Evolutionary conservation across 2,888 invertebrate genomes (phyloP), one percentile per base, ranked within the genome.

Genomic region (Apamea anceps): DNA sequence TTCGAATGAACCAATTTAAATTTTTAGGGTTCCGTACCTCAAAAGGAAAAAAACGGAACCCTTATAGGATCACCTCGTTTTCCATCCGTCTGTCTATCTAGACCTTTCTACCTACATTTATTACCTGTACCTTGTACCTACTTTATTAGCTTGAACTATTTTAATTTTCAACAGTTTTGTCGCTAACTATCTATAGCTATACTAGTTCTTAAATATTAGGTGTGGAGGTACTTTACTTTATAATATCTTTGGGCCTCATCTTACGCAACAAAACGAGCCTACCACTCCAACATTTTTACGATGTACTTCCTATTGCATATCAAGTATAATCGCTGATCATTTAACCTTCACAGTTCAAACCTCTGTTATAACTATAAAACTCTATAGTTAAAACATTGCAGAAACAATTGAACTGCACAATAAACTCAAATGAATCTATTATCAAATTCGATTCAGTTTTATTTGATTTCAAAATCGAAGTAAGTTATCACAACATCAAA

Each of bases 271-370:
- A 15, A 42, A 68, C 32, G 1, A 15, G 18, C 28, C 37, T 18
- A 51, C 8, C 28, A 32, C 18, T 15, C 68, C 32, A 54, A 37
- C 8, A 48, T 51, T 45, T 75, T 74, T 67, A 84, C 15, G 57
- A 85, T 62, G 1, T 62, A 63, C 73, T 71, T 84, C 71, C 76
- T 45, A 18, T 74, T 68, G 37, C 54, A 67, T 62, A 65, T 78
- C 21, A 42, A 80, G 45, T 70, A 21, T 37, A 75, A 85, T 62
- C n/a, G 51, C 42, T 60, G 1, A 70, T 2, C 18, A 45, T 66
- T 37, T 73, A 73, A 72, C 77, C 73, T 84, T 74, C 74, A 28
- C 10, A 63, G n/a, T 74, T 65, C 28, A 65, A 63, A 62, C 37
- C 66, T 32, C 32, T 67, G 15, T 67, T 85, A 65, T 8, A 77